Percentiles rank a stretch among this genome's conserved stretches.
Evolutionary conservation across 2,797 vertebrate genomes (phyloP).

Genomic region (Meda fulgida): DNA sequence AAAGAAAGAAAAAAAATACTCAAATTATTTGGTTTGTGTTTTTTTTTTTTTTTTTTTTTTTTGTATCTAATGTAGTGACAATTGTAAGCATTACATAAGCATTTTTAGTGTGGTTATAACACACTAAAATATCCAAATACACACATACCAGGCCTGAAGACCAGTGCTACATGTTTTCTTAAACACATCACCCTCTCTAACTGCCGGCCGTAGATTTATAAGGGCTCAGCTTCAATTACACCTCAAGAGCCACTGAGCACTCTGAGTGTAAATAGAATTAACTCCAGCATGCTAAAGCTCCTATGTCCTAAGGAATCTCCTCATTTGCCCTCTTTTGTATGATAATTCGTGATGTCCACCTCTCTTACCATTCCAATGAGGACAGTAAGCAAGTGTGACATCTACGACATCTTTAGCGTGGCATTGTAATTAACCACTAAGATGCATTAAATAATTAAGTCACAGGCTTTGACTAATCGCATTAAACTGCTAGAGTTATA

Average conservation of each 20-base stretch:
- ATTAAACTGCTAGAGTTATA: slow-evolving; percentile 70
- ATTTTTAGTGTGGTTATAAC: neutral
- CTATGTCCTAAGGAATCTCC: slow-evolving; percentile 77
- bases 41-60: neutral
- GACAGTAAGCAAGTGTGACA: slow-evolving; percentile 76
- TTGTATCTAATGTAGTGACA: neutral
- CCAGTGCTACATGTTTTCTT: neutral
- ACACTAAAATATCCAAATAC: neutral
- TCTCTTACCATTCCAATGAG: slow-evolving; percentile 62
- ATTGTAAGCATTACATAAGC: neutral
- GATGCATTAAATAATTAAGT: slow-evolving; percentile 78
- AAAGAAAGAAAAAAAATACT: neutral
- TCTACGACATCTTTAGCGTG: slow-evolving; percentile 56
- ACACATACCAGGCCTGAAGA: neutral
- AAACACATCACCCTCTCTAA: slow-evolving; percentile 29
- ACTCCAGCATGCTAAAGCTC: slow-evolving; percentile 72
- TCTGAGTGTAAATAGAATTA: slow-evolving; percentile 79
- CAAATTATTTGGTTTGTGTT: neutral
- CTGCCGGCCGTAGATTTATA: slow-evolving; percentile 63
- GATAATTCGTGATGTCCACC: slow-evolving; percentile 71
- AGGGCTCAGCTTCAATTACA: slow-evolving; percentile 59
- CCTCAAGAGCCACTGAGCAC: slow-evolving; percentile 72
- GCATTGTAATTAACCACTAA: slow-evolving; percentile 71
- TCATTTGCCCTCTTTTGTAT: slow-evolving; percentile 73
- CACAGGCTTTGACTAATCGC: slow-evolving; percentile 73